Conservation (phyloP, 2,113 vertebrate genomes). For the Daubentonia madagascariensis region DNA sequence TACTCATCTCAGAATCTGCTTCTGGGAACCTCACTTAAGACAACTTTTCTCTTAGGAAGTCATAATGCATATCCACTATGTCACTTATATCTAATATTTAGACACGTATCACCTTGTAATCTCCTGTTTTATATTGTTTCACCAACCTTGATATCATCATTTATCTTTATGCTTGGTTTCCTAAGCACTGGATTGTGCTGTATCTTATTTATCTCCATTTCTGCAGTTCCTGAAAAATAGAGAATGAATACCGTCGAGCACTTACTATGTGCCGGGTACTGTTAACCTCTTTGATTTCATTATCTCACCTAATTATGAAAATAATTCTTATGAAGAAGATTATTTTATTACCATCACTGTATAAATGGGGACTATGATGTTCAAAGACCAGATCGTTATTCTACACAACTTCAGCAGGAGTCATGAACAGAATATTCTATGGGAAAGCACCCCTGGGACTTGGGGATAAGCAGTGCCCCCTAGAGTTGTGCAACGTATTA, state of each 20-base stretch:
- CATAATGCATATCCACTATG: neutral
- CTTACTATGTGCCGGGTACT: neutral
- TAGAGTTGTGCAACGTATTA: neutral
- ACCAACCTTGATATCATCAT: slow-evolving; percentile 29
- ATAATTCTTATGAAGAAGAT: neutral
- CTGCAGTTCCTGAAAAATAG: slow-evolving; percentile 25
- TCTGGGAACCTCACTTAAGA: neutral
- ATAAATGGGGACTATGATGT: neutral
- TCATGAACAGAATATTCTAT: neutral
- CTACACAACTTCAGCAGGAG: neutral
- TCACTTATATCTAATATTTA: slow-evolving; percentile 24
- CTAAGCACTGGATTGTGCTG: neutral
- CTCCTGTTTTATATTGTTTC: neutral
- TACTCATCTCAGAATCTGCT: neutral
- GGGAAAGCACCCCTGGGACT: neutral
- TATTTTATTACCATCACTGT: neutral
- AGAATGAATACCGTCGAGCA: neutral
- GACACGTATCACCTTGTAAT: slow-evolving; percentile 3
- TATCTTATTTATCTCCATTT: slow-evolving; percentile 41
- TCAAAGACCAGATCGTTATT: neutral
- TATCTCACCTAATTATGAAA: neutral
- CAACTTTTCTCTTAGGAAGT: neutral
- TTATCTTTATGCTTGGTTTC: slow-evolving; percentile 57
- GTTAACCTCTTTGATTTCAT: neutral
- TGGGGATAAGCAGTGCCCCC: neutral